Evolutionary conservation across 2,797 vertebrate species (phyloP).

Genomic region (Choloepus didactylus): DNA sequence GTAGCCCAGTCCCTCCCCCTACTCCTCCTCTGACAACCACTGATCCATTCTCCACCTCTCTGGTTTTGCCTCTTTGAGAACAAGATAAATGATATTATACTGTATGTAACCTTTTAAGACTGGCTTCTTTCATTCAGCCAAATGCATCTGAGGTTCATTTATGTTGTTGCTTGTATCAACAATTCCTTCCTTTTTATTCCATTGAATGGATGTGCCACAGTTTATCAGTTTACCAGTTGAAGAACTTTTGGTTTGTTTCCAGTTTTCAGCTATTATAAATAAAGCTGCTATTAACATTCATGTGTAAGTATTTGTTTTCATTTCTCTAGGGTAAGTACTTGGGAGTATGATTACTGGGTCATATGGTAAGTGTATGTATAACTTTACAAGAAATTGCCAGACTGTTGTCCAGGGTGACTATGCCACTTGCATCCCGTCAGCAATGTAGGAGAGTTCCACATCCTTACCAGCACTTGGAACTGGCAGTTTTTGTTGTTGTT

Average conservation of each 20-base stretch:
- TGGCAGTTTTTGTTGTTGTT: neutral
- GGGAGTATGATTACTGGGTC: neutral
- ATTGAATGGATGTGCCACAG: neutral
- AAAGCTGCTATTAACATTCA: neutral
- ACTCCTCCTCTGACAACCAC: neutral
- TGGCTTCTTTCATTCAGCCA: conserved; percentile 34
- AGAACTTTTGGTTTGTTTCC: neutral
- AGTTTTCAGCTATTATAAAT: neutral
- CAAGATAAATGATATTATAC: neutral
- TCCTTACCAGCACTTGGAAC: too few relatives aligned
- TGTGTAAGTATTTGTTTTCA: neutral
- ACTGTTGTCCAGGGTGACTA: neutral
- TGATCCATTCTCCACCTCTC: neutral
- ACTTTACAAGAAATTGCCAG: neutral
- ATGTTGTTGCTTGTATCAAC: neutral
- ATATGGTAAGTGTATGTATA: neutral
- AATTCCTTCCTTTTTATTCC: neutral
- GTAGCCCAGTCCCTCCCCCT: neutral
- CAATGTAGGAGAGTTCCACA: neutral
- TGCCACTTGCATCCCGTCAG: neutral
- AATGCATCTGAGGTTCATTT: neutral
- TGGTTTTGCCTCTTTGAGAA: neutral
- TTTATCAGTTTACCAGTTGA: neutral
- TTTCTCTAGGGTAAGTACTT: neutral
- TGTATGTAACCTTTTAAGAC: neutral